These are phyloP conservation scores for Palythoa grandis DNA, from an alignment of 92 coral and sea anemone genomes.

Conservation along the genomic window DNA sequence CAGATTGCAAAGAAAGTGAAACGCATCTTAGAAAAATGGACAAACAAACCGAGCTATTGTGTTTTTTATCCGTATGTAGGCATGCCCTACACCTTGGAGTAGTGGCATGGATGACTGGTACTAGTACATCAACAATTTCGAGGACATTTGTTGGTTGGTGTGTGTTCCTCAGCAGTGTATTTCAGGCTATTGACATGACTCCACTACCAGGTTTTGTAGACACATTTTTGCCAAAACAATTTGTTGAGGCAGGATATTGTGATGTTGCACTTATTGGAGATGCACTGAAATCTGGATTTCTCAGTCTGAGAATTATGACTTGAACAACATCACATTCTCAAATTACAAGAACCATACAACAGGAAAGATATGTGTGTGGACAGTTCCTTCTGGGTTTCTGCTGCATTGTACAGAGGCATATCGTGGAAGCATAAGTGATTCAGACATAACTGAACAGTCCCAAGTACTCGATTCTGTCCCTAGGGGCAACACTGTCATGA, in stretches of 20 bases:
- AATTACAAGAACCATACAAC: constrained; percentile 59
- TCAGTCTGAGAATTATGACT: constrained; percentile 56
- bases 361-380: constrained; percentile 62
- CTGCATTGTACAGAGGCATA: constrained; percentile 27
- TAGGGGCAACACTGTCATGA: constrained; percentile 41
- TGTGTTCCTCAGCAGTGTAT: constrained; percentile 35
- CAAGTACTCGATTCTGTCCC: constrained; percentile 19
- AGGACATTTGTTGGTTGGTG: constrained; percentile 45
- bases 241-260: constrained; percentile 44
- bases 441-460: constrained; percentile 52
- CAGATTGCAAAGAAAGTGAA: no score
- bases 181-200: constrained; percentile 28
- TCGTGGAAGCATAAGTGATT: constrained; percentile 21
- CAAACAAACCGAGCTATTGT: no score
- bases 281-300: constrained; percentile 37
- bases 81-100: no score
- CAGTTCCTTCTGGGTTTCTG: constrained; percentile 45
- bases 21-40: no score
- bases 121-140: constrained; percentile 46
- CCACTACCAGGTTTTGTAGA: constrained; percentile 39
- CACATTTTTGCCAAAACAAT: constrained; percentile 42
- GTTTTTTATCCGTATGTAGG: no score
- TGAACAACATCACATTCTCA: constrained; percentile 58
- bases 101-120: constrained; percentile 14
- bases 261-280: constrained; percentile 48